Evolutionary conservation across 2,797 vertebrate genomes (phyloP), one percentile per base, ranked within the genome.

Genomic region (Takifugu ocellatus): DNA sequence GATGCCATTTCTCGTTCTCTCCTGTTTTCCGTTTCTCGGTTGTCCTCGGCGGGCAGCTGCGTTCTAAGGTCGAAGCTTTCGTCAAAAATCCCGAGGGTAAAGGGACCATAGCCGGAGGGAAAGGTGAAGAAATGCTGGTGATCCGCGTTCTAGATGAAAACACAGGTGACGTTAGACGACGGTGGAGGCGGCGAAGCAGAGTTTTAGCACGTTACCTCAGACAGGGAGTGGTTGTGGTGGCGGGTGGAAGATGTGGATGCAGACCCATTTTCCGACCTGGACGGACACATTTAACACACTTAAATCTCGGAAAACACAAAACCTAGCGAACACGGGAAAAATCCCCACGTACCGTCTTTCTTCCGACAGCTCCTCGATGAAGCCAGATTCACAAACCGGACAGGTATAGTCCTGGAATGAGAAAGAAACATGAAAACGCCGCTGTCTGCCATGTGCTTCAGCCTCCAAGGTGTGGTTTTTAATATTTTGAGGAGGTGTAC

Each of bases 361-460:
- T 59, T 94, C 94, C 0, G 93, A 88, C 55, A 97, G 89, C 63
- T 97, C 95, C 68, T 98, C 96, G 17, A 99, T 97, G 77, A 99
- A 99, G 17, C 97, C 96, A 45, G 96, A 98, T 44, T 97, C 93
- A 68, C 97, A 99, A 59, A 88, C 88, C 1, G 96, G 96, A 85
- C 97, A 99, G 52, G 93, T 97, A 63, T 96, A 98, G 67, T 99
- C 96, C 96, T 99, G 54, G 0, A 63, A 31, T 36, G 6, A 61
- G 63, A 43, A 43, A 12, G 8, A 6, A 33, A 33, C 1, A 10
- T 9, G 4, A 33, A 9, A 1, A n/a, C n/a, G n/a, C n/a, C n/a
- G n/a, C n/a, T n/a, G n/a, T n/a, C n/a, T n/a, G n/a, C n/a, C 6
- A 29, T 29, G 27, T 5, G 8, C 27, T 6, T 29, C 27, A 29